Base-by-base conservation (phyloP, 2,113 vertebrate species). In the Cynopterus brachyotis region DNA sequence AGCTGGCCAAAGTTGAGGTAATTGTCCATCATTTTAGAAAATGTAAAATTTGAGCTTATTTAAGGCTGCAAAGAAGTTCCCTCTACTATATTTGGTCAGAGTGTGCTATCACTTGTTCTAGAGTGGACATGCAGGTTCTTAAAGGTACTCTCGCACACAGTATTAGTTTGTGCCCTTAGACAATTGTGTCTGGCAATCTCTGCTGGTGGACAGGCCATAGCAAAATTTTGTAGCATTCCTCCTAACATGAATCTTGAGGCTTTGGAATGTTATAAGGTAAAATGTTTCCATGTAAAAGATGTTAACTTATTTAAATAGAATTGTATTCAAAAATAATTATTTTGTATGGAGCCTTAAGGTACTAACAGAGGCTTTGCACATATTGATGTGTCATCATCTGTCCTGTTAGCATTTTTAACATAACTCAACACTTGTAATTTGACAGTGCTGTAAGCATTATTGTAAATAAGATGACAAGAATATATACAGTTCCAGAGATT, bases 371-470 rank as follows among this genome's bases (percentile, higher is more conserved):
- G 69, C 45, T 70, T 87, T 86, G 57, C 50, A 50, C 16, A 19
- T 76, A 95, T 94, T 90, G 95, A 96, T 11, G 30, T 67, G 37
- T 73, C 91, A 76, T 96, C 59, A 10, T 82, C 47, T 47, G 37
- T 94, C 95, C 82, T 95, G 78, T 89, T 93, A 93, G 32, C n/a
- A 50, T 96, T 96, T 96, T 94, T 83, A 91, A 82, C 40, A 10
- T 79, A 94, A 87, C 4, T 45, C 26, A 37, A 79, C 19, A 19
- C 45, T 53, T 32, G 0, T 50, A 79, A 95, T 76, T 59, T 96
- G 96, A 86, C 78, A 80, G n/a, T 37, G 15, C 35, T 72, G 8
- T 64, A 64, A 88, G 78, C 72, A 94, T 75, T 93, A 93, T 69
- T 83, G 88, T 70, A 82, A 80, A 62, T 79, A 78, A 89, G 57